phyloP scores from a whole-genome alignment of 2,888 invertebrate genomes.

The Andricus curvator region DNA sequence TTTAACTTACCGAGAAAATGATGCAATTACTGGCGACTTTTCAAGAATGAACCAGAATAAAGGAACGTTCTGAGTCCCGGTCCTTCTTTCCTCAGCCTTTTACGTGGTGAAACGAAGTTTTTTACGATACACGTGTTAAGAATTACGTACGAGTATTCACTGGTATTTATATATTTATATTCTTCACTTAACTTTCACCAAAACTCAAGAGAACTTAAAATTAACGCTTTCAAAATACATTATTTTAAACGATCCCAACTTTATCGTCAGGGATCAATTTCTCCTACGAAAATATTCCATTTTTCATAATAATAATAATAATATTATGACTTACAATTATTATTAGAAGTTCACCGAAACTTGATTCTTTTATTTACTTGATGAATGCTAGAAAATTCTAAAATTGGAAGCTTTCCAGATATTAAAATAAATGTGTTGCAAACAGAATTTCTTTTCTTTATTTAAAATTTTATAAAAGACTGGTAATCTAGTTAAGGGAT shows the following conservation, averaged over 20 bases:
- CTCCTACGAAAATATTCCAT: too few species aligned
- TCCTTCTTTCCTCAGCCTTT: neutral
- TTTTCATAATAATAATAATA: too few species aligned
- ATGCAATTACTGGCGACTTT: neutral
- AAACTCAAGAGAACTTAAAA: neutral
- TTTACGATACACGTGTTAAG: neutral
- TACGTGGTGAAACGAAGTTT: neutral
- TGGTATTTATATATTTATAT: neutral
- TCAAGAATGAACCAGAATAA: neutral
- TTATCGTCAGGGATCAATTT: too few species aligned
- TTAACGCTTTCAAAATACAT: too few species aligned
- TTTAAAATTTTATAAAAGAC: neutral
- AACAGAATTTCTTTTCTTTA: neutral
- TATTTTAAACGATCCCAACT: too few species aligned
- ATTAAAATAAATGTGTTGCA: neutral
- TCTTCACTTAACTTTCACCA: neutral
- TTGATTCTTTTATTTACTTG: too few species aligned
- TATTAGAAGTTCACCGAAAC: too few species aligned
- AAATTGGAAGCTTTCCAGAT: neutral
- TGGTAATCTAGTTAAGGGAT: too few species aligned
- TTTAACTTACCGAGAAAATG: slow-evolving; percentile 9
- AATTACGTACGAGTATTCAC: neutral
- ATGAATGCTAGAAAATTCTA: neutral
- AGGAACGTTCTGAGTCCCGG: neutral
- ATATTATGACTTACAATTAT: too few species aligned